Evolutionary conservation across 2,888 invertebrate species (phyloP), one percentile per base, ranked within the genome.

Genomic region (Nomada ferruginata): DNA sequence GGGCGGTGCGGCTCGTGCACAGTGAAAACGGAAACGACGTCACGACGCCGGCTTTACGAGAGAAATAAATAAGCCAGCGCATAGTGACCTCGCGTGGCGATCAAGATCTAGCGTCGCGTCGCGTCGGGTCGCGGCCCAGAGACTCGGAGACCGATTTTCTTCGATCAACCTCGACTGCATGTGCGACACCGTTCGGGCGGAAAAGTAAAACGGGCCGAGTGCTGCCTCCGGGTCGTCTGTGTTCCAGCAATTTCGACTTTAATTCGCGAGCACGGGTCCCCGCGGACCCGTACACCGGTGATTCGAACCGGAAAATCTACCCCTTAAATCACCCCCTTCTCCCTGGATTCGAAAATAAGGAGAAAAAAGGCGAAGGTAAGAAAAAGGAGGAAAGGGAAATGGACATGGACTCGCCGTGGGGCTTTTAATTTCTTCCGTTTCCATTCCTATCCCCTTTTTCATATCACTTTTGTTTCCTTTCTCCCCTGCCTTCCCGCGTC

Each of bases 401-500:
- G 73, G 73, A 52, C 52, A 64, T 50, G 53, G 69, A 80, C 44
- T 70, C 80, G 76, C 68, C 69, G 76, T 69, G 77, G 80, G 73
- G 74, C 79, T 84, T 86, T 81, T 80, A 81, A 81, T 88, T 88
- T 81, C 81, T 86, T 85, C 68, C 76, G 65, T 72, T 55, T 18
- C 59, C 69, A 47, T 74, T 55, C n/a, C 57, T 42, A 26, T 18
- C 63, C n/a, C 29, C 52, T 64, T 11, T 29, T 15, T 36, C 15
- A 4, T 47, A 29, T 15, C 26, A 23, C 23, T 20, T 44, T 42
- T 55, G 9, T 53, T 15, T 26, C 36, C n/a, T 36, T 47, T 60
- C 29, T 57, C 18, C 29, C 61, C 20, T 50, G 15, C 23, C 57
- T 66, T 15, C 29, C 26, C 26, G 47, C 23, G 53, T 18, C 47